Evolutionary conservation across 2,113 vertebrate genomes (phyloP), one percentile per base, ranked within the genome.

Genomic region (Myotis yumanensis): DNA sequence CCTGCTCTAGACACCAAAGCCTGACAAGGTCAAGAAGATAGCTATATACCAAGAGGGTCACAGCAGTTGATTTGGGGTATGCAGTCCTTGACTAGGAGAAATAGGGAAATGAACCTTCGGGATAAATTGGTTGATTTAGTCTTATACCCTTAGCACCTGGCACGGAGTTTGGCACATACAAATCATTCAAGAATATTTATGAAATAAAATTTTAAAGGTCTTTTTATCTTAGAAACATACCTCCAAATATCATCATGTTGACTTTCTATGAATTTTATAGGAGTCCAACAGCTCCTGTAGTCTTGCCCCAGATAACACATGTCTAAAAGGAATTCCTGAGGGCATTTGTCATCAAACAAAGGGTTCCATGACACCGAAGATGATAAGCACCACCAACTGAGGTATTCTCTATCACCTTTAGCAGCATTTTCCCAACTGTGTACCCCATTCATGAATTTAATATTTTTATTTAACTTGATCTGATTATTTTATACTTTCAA

Each of bases 1-100:
- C 11, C 23, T 71, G 25, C 11, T 80, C 7, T 77, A 81, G n/a
- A 80, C 11, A 75, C 46, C 46, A 90, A 95, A 72, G 43, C 17
- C 57, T 76, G 83, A 57, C 16, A 66, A 96, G 37, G 72, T 62
- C 69, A 86, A 48, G 54, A 80, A 72, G 66, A 87, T 25, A 96
- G 25, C 11, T 68, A 54, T 32, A 51, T 66, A 85, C n/a, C n/a
- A 86, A 40, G 5, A 17, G 15, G n/a, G 9, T 75, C 73, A 80
- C 16, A 11, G 30, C 3, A 11, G 2, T 15, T 89, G 23, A 46
- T 89, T 87, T 57, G 30, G 35, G 14, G 35, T 17, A 0, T 80
- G 25, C 46, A n/a, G 82, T 66, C 15, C 10, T 86, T 22, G 43
- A 7, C 20, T 51, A 46, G 28, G 48, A 69, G 12, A 25, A 77